Evolutionary conservation across 2,888 invertebrate species (phyloP), one percentile per base, ranked within the genome.

Genomic region (Scaptomyza cyrtandrae): DNA sequence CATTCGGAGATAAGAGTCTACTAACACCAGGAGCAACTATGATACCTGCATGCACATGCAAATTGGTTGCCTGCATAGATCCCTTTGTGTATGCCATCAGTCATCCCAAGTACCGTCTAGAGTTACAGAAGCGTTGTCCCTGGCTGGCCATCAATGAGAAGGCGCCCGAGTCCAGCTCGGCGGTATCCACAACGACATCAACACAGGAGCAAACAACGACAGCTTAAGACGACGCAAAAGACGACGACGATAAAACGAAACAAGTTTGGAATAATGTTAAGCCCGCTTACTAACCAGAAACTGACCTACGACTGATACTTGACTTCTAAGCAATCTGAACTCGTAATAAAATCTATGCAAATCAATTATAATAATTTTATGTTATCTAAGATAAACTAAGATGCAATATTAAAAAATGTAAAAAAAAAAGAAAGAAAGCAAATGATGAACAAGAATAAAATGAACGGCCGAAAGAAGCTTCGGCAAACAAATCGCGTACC

Each of bases 51-150:
- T 94, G 96, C 73, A 94, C 96, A 29, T 97, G 97, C 86, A 98
- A 98, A 93, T 93, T 95, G 48, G 97, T 97, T 0, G 97, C 98
- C 0, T 97, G 97, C 91, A 95, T 98, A 89, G 98, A 98, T 92
- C 98, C 98, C 0, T 97, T 97, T 93, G 95, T 97, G 3, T 97
- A 97, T 86, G 97, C 97, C 2, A 97, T 97, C 76, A 97, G 97
- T 90, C 98, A 98, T 93, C 98, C 98, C 2, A 95, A 94, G 93
- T 96, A 96, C 93, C 94, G 97, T 81, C 92, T 95, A 91, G 97
- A 97, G 90, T 92, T 97, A 61, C 95, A 96, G 89, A 96, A 95
- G 70, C 94, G 96, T 59, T 94, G 97, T 91, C 96, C 96, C 13
- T 97, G 92, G 91, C 91, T 95, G 72, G 95, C 95, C 70, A 95